Conservation (phyloP, 2,113 vertebrate species). For the Grus americana region DNA sequence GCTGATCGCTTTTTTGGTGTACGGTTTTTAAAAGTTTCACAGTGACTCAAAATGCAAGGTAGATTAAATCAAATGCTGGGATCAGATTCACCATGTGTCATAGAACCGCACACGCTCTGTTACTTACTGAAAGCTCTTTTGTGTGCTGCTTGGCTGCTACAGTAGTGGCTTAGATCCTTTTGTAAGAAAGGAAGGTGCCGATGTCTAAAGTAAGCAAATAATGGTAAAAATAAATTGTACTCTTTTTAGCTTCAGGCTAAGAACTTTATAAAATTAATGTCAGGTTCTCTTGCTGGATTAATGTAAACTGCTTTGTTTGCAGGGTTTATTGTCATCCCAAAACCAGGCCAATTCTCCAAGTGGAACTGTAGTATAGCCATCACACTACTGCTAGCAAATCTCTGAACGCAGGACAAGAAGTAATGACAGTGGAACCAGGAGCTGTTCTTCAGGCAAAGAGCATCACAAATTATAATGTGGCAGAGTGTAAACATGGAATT, state of each 20-base stretch:
- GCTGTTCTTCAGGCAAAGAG: slow-evolving; percentile 86
- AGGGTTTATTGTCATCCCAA: slow-evolving; percentile 94
- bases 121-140: neutral
- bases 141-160: neutral
- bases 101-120: neutral
- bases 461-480: slow-evolving; percentile 80
- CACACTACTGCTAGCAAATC: slow-evolving; percentile 84
- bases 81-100: neutral
- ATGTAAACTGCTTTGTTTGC: slow-evolving; percentile 87
- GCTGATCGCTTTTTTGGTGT: neutral
- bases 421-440: slow-evolving; percentile 80
- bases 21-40: neutral
- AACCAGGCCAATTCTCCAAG: slow-evolving; percentile 95
- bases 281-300: slow-evolving; percentile 74
- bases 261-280: neutral
- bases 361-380: slow-evolving; percentile 94
- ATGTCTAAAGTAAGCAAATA: neutral
- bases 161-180: neutral
- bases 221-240: neutral
- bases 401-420: slow-evolving; percentile 80
- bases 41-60: neutral
- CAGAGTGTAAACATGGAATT: slow-evolving; percentile 66
- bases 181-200: neutral
- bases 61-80: slow-evolving; percentile 1
- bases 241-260: slow-evolving; percentile 31